Conservation (phyloP, 1,140 invertebrate genomes). For the Neodiprion lecontei region DNA sequence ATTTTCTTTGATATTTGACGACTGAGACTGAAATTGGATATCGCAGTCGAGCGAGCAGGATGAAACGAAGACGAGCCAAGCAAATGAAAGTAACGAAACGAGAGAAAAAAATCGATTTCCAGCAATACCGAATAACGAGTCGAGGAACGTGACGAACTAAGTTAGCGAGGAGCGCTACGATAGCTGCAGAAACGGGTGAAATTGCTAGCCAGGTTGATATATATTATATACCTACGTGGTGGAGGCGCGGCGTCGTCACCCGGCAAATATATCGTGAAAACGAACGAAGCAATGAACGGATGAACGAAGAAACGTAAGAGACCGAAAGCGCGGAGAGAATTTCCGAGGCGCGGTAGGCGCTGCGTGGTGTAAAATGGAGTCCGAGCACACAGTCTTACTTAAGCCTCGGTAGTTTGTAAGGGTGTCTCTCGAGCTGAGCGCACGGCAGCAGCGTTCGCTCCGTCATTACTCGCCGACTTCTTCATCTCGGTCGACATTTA, state of each 20-base stretch:
- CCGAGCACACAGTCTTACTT: slow-evolving; percentile 9
- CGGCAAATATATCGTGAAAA: slow-evolving; percentile 2
- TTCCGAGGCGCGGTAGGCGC: not conserved
- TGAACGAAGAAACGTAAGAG: not conserved
- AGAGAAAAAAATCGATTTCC: not conserved
- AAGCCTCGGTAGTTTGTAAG: slow-evolving; percentile 17
- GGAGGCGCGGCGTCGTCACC: not conserved
- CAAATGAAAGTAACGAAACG: not conserved
- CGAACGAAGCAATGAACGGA: not conserved
- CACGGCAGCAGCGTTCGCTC: slow-evolving; percentile 1
- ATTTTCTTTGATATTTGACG: too few relatives aligned
- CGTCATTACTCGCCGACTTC: slow-evolving; percentile 15
- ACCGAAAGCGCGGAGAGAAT: not conserved
- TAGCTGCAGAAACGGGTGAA: not conserved
- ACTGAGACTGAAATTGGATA: too few relatives aligned
- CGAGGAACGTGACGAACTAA: not conserved
- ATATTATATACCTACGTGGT: not conserved
- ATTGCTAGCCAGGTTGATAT: slow-evolving; percentile 11
- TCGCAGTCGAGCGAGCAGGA: too few relatives aligned
- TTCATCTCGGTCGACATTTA: slow-evolving; percentile 12
- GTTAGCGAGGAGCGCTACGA: not conserved
- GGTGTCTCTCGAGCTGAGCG: not conserved
- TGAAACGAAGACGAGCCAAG: too few relatives aligned
- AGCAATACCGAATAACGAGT: not conserved
- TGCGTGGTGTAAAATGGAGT: not conserved